Evolutionary conservation across 2,113 vertebrate genomes (phyloP), one percentile per base, ranked within the genome.

Genomic region (Cyprichromis sp.): DNA sequence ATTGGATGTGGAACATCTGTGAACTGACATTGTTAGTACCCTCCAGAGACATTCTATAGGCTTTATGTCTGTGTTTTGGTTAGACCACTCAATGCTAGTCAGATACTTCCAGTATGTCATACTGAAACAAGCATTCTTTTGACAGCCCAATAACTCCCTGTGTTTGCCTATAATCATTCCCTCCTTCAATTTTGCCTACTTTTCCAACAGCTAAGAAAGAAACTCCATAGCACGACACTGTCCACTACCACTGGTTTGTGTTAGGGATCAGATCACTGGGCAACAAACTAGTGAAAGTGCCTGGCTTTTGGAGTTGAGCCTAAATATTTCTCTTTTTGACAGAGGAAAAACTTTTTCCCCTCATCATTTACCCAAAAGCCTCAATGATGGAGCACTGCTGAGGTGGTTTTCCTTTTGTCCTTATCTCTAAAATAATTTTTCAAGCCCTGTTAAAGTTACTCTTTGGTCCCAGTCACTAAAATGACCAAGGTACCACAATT

Each of bases 281-380:
- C 71, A 50, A 8, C 71, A 2, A 50, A 31, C 24, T 47, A 0
- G 42, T 50, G 24, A 78, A 19, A 78, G 71, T 29, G 42, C 6
- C 42, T 26, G 9, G 6, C 4, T 29, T 78, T 31, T 7, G 3
- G 26, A 50, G 26, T 31, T 31, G 16, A 11, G 6, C 26, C 7
- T 78, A 31, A 50, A 50, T 31, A 31, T 13, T 76, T 29, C 4
- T 71, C 12, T 29, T 76, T 29, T 11, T 47, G 42, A 47, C 9
- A 7, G 38, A 29, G 4, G 4, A 73, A 2, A 47, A 47, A 2
- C 6, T 0, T 11, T 11, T 19, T 2, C 16, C 71, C 71, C 42
- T 73, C 24, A 26, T 45, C n/a, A 16, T 2, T 73, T 73, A 50
- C 13, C 38, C 0, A 10, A 73, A 73, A 76, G 71, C 10, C 24